Conservation (phyloP, 2,888 invertebrate species). For the Reticulitermes lucifugus region DNA sequence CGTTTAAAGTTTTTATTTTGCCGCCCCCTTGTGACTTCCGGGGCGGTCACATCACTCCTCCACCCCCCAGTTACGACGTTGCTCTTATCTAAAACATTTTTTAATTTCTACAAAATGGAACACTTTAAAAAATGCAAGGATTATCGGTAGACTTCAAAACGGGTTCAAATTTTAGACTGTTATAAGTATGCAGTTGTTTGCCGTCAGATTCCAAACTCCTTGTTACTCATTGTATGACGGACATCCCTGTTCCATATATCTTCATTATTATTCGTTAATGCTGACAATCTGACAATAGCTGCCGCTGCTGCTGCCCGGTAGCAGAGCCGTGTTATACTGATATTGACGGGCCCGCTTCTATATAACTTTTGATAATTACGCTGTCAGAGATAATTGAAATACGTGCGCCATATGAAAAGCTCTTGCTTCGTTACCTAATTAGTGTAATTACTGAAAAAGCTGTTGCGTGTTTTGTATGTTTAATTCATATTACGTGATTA, state of each 20-base stretch:
- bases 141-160: too few relatives aligned
- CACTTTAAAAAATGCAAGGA: too few relatives aligned
- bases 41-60: too few relatives aligned
- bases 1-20: too few relatives aligned
- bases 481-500: constrained; percentile 16
- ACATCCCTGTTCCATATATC: background rate
- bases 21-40: too few relatives aligned
- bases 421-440: constrained; percentile 37
- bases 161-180: too few relatives aligned
- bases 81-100: too few relatives aligned
- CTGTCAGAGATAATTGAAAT: constrained; percentile 34
- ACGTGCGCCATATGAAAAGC: background rate
- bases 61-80: too few relatives aligned
- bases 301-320: background rate
- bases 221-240: too few relatives aligned
- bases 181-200: too few relatives aligned
- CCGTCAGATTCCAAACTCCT: too few relatives aligned
- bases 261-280: constrained; percentile 19
- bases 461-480: constrained; percentile 15
- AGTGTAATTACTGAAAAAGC: constrained; percentile 40
- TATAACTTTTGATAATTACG: constrained; percentile 27
- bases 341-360: constrained; percentile 12
- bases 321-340: background rate
- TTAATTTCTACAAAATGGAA: too few relatives aligned
- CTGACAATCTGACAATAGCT: constrained; percentile 29